These are phyloP conservation scores for Montipora efflorescens DNA, from an alignment of 64 coral and sea anemone genomes.

Conservation along the genomic window DNA sequence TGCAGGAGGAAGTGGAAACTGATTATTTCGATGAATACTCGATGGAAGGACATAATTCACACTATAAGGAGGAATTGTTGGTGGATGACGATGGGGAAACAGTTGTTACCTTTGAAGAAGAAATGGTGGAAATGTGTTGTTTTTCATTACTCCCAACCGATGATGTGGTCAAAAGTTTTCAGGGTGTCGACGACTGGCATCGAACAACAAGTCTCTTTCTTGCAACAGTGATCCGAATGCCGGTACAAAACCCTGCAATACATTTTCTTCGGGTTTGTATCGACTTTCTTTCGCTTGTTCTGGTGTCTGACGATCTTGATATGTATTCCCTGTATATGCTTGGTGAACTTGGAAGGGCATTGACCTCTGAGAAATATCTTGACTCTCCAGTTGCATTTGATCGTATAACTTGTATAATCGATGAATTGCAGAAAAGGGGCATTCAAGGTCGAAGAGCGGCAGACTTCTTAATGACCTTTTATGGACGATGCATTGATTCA, in stretches of 20 bases:
- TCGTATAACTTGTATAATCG: constrained; percentile 30
- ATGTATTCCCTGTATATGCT: constrained; percentile 74
- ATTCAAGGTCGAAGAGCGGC: constrained; percentile 28
- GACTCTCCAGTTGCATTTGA: constrained; percentile 75
- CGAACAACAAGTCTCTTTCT: constrained; percentile 58
- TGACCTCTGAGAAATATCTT: constrained; percentile 37
- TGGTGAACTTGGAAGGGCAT: constrained; percentile 60
- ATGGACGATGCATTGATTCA: constrained; percentile 80
- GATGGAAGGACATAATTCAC: neutral
- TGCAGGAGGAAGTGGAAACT: neutral
- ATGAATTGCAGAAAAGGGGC: constrained; percentile 51
- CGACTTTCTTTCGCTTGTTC: constrained; percentile 69
- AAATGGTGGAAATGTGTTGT: constrained; percentile 49
- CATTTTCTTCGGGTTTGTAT: constrained; percentile 83
- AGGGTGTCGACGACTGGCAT: constrained; percentile 50
- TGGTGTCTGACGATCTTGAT: constrained; percentile 59
- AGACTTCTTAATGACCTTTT: constrained; percentile 75
- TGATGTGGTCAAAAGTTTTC: constrained; percentile 1
- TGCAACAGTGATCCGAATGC: constrained; percentile 63
- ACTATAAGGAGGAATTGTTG: no score
- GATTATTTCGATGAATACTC: neutral
- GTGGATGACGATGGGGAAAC: neutral
- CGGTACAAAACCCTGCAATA: constrained; percentile 42
- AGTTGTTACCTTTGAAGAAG: constrained; percentile 22
- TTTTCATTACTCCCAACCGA: constrained; percentile 72